A percentile compares a stretch with the other conserved stretches of the same genome.
Conservation (phyloP, 2,888 invertebrate genomes). For the Erebia epiphron region DNA sequence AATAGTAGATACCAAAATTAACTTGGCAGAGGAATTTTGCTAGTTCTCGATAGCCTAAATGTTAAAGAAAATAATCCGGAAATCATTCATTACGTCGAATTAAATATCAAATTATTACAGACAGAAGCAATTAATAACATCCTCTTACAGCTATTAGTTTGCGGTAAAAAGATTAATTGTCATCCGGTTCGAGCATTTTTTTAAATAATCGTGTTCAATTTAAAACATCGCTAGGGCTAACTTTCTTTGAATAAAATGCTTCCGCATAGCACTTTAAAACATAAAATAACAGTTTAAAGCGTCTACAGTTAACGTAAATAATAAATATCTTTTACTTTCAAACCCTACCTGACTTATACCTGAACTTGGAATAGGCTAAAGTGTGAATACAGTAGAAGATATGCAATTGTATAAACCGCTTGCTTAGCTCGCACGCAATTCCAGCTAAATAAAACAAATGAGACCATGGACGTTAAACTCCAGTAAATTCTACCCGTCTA, state of each 20-base stretch:
- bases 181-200: conserved; percentile 10
- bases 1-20: too few species aligned
- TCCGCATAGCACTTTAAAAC: not conserved
- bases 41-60: not conserved
- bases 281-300: too few species aligned
- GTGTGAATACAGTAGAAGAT: not conserved
- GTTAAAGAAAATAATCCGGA: conserved; percentile 2
- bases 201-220: conserved; percentile 1
- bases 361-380: not conserved
- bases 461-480: conserved; percentile 22
- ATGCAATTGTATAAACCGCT: conserved; percentile 7
- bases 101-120: conserved; percentile 5
- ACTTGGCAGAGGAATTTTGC: too few species aligned
- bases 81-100: not conserved
- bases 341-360: not conserved
- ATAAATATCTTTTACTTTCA: not conserved
- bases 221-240: not conserved
- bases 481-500: conserved; percentile 43
- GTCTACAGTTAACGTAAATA: not conserved
- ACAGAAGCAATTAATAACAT: conserved; percentile 7
- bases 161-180: not conserved
- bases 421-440: conserved; percentile 19
- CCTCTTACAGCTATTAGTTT: not conserved
- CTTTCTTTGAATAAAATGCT: not conserved
- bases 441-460: conserved; percentile 26